These are phyloP conservation scores for Drosophila bocki DNA, from an alignment of 1,140 invertebrate species.

Conservation along the genomic window DNA sequence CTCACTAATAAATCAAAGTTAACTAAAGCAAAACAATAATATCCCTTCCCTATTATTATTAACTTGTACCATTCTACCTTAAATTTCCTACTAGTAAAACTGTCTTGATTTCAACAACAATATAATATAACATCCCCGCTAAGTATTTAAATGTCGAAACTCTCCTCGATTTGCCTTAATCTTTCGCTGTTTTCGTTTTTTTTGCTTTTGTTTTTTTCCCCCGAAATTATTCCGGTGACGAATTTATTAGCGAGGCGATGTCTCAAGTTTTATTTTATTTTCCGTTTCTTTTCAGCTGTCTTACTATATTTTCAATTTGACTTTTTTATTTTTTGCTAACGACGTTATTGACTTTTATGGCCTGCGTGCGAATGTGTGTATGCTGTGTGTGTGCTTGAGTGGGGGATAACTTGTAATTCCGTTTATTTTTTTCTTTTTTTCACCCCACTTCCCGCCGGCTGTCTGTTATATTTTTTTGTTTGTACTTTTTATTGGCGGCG, in stretches of 20 bases:
- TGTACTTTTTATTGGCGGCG: conserved; percentile 53
- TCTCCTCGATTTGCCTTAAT: conserved; percentile 2
- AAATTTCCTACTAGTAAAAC: neutral
- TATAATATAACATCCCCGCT: neutral
- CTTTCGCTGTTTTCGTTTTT: conserved; percentile 1
- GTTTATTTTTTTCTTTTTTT: conserved; percentile 37
- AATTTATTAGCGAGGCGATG: conserved; percentile 57
- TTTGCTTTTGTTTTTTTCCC: conserved; percentile 6
- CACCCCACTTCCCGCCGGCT: conserved; percentile 3
- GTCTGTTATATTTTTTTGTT: conserved; percentile 44
- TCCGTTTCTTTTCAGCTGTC: conserved; percentile 21
- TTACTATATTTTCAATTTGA: conserved; percentile 58
- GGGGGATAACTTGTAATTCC: conserved; percentile 50
- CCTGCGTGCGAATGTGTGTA: conserved; percentile 18
- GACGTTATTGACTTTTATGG: conserved; percentile 55
- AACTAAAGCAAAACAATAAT: neutral
- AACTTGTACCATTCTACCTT: too few relatives aligned
- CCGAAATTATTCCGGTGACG: conserved; percentile 51
- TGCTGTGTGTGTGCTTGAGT: conserved; percentile 4
- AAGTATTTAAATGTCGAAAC: conserved; percentile 24
- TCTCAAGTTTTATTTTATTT: conserved; percentile 45
- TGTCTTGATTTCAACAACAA: neutral
- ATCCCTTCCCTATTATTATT: neutral
- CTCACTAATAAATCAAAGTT: neutral
- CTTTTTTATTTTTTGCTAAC: conserved; percentile 56